Percentiles rank a stretch among this genome's conserved stretches.
phyloP scores from a whole-genome alignment of 2,888 invertebrate genomes.

The Agrotis exclamationis region DNA sequence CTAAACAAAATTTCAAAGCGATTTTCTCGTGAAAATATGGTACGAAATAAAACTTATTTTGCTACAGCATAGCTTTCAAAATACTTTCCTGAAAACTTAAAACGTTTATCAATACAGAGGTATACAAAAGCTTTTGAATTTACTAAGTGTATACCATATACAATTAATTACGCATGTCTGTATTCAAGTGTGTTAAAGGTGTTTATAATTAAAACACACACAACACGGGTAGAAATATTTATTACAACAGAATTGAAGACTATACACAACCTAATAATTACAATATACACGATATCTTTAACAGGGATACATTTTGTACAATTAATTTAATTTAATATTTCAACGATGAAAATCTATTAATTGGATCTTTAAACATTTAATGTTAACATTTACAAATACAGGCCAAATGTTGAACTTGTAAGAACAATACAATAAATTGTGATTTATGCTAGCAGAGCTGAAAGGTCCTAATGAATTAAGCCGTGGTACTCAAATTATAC shows the following conservation, averaged over 20 bases:
- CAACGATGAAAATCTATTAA: slow-evolving; percentile 64
- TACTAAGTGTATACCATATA: too few relatives aligned
- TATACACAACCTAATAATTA: slow-evolving; percentile 76
- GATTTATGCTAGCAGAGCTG: slow-evolving; percentile 25
- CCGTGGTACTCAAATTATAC: slow-evolving; percentile 32
- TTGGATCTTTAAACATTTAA: slow-evolving; percentile 58
- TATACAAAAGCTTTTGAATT: too few relatives aligned
- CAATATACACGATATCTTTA: slow-evolving; percentile 70
- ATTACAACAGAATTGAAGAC: slow-evolving; percentile 82
- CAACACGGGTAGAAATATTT: slow-evolving; percentile 80
- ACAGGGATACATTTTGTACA: slow-evolving; percentile 75
- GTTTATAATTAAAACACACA: slow-evolving; percentile 60
- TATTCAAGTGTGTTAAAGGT: too few relatives aligned
- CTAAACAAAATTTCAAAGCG: too few relatives aligned
- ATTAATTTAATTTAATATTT: slow-evolving; percentile 50
- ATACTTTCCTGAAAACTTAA: too few relatives aligned
- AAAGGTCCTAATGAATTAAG: slow-evolving; percentile 34
- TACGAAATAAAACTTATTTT: too few relatives aligned
- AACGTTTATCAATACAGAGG: too few relatives aligned
- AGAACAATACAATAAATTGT: slow-evolving; percentile 57
- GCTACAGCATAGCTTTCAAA: too few relatives aligned
- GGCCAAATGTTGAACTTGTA: slow-evolving; percentile 42
- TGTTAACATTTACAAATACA: slow-evolving; percentile 58
- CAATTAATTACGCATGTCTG: too few relatives aligned
- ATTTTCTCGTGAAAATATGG: too few relatives aligned